Evolutionary conservation across 2,888 invertebrate species (phyloP), one percentile per base, ranked within the genome.

Genomic region (Nebria brevicollis): DNA sequence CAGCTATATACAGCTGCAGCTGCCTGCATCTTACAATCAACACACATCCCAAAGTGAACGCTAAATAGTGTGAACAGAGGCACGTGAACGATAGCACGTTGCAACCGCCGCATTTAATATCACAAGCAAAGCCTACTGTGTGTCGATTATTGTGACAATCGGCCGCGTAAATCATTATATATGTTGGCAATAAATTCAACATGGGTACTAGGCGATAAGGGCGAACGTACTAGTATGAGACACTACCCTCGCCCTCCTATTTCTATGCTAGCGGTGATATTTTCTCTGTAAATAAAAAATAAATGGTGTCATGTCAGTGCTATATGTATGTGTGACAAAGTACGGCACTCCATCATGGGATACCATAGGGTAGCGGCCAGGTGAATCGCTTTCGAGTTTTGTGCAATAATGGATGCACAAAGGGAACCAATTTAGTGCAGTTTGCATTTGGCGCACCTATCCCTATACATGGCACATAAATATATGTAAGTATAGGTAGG

Each of bases 331-430:
- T 83, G 85, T 86, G 86, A 86, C 86, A 85, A 85, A 86, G 85
- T 86, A 85, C 84, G 79, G 83, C 84, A 85, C 85, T 86, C 84
- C 82, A 86, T 86, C 86, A 86, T 83, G 80, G 77, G 66, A 85
- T 82, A 86, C 86, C 5, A 34, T 34, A 34, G 34, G 34, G 34
- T 86, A 86, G 85, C 82, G 84, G 82, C 83, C 34, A 74, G 41
- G 65, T 15, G 25, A 66, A 66, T 66, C 66, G 25, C 25, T 66
- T 66, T 15, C 13, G 25, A 13, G 15, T 13, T 13, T 15, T 65
- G 5, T 65, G 15, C 65, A 65, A 65, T n/a, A 65, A 65, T 13
- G 65, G 34, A 34, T 34, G 34, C 34, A 34, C 34, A 34, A 34
- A 34, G 34, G 34, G 2, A 34, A 5, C 34, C 54, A 54, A 54